Evolutionary conservation across 2,113 vertebrate species (phyloP), one percentile per base, ranked within the genome.

Genomic region (Rousettus leschenaultii): DNA sequence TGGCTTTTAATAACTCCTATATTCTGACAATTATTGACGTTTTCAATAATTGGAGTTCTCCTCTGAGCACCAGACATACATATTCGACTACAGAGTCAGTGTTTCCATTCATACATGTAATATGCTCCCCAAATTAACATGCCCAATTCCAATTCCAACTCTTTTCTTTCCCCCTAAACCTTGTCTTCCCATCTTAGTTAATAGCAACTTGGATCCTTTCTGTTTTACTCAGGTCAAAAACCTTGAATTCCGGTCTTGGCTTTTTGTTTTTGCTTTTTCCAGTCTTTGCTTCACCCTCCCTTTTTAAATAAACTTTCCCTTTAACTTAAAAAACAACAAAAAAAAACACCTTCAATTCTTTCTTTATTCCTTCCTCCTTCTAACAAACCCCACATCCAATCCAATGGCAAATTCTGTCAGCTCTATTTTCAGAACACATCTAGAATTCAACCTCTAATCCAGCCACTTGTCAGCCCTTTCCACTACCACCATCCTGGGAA

Each of bases 141-240:
- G 11, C 14, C 45, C 10, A 26, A 13, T 70, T 63, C 28, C 7
- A 63, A 30, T 51, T 77, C 65, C 53, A 74, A 14, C 33, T 38
- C 16, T 66, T 35, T 43, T 53, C 87, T 51, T 38, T 7, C 3
- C 43, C 38, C 61, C 21, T 33, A 91, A 75, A 63, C 2, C 30
- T 51, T 89, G 43, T 7, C 48, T 57, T 77, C 51, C 28, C 35
- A 22, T 57, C 40, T 79, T 53, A 45, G 6, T 35, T 63, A 55
- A 61, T 55, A 66, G 79, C 83, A 93, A 4, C 9, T 57, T 86
- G 75, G 91, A 86, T 79, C 78, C 86, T 57, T 89, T 86, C 82
- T 93, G 55, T 93, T 51, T 51, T 95, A 63, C 68, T 97, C 89
- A 48, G 24, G 65, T 93, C 82, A 93, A 70, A 85, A 96, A 82